These are phyloP conservation scores for Electrophaes corylata DNA, from an alignment of 2,888 invertebrate species.

Conservation along the genomic window DNA sequence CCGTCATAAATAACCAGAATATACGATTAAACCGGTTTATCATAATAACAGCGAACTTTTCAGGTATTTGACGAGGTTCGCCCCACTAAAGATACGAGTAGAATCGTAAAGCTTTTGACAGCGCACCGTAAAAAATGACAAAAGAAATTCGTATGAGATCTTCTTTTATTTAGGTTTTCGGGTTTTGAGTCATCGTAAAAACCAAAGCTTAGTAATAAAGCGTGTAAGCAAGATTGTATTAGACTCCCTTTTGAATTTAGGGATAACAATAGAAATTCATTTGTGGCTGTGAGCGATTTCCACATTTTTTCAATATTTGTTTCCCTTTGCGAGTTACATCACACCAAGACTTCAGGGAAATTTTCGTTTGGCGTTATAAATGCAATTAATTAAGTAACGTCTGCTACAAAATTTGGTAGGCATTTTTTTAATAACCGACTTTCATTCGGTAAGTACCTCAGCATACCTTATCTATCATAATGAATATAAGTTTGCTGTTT, in stretches of 20 bases:
- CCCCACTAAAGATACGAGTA: constrained; percentile 59
- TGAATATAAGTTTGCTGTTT: no score
- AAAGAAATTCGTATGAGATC: constrained; percentile 73
- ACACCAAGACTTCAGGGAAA: constrained; percentile 15
- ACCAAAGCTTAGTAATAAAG: constrained; percentile 69
- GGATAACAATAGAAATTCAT: constrained; percentile 60
- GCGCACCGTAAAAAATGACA: constrained; percentile 76
- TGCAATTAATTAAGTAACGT: constrained; percentile 29
- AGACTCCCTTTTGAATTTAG: constrained; percentile 52
- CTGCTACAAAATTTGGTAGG: no score
- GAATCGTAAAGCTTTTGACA: constrained; percentile 76
- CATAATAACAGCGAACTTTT: constrained; percentile 9
- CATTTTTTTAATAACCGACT: no score
- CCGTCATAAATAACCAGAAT: not conserved
- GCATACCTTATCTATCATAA: no score
- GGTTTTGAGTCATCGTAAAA: constrained; percentile 70
- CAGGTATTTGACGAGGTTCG: constrained; percentile 46
- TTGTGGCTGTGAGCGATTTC: constrained; percentile 48
- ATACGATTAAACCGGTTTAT: not conserved
- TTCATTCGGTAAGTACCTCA: no score
- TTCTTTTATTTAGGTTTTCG: constrained; percentile 72
- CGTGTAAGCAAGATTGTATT: constrained; percentile 63
- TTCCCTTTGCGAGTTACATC: constrained; percentile 42
- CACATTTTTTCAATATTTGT: constrained; percentile 50
- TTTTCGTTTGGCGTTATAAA: constrained; percentile 39